Base-by-base conservation (phyloP, 2,888 invertebrate genomes). In the Zhuqinia jingwanae region DNA sequence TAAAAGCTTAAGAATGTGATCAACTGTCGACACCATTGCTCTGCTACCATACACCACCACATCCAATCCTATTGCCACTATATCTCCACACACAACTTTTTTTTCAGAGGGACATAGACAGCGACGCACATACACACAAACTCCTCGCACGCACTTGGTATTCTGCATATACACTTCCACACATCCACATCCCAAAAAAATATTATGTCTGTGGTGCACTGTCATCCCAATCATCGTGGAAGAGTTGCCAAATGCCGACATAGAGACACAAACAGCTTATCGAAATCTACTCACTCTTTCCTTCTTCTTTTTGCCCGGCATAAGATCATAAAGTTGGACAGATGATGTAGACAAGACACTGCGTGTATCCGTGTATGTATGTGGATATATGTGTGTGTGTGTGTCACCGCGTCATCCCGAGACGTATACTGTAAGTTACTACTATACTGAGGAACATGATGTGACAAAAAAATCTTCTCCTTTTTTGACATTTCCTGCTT, bases 1-100 rank as follows among this genome's bases (percentile, higher is more conserved):
- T 85, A 68, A 85, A 73, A 85, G 85, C 80, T 85, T 36, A 85
- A 80, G 63, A 78, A 73, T 80, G 80, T 30, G 80, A 80, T 80
- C 75, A 85, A 78, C 75, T 77, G 60, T 79, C 78, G 42, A 68
- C 78, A 78, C 65, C 25, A 15, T 50, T 78, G 8, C 42, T 65
- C 36, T 36, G n/a, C n/a, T n/a, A n/a, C n/a, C n/a, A n/a, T n/a
- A n/a, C n/a, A n/a, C 63, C 30, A 63, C 30, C 30, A 25, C 63
- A 2, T 1, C 2, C 17, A 25, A 10, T 11, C 3, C n/a, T n/a
- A 2, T 30, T 63, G n/a, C 63, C n/a, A 1, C 65, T 50, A 1
- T 27, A 11, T 60, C 42, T 65, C 8, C 36, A 65, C 17, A 8
- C 36, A 42, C 20, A 65, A 65, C 65, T 36, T 36, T 47, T 50